Evolutionary conservation across 2,113 vertebrate species (phyloP), one percentile per base, ranked within the genome.

Genomic region (Acanthochromis polyacanthus): DNA sequence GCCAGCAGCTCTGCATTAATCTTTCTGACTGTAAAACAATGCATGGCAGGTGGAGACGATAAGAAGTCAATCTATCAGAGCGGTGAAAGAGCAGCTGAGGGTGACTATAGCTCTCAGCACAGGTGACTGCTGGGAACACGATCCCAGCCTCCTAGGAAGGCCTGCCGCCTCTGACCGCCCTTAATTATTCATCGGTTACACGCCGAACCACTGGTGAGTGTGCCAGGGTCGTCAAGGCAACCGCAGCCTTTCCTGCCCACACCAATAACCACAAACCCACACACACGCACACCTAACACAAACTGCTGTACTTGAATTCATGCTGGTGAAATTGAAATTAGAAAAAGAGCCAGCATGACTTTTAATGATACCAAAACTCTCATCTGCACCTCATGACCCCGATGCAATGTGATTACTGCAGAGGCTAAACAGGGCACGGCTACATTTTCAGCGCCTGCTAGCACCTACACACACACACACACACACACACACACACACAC

Each of bases 121-220:
- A 85, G 78, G 86, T 88, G 83, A 84, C 60, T 60, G 2, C 28
- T 76, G 60, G 78, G 67, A 91, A 89, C 82, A 59, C 52, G 82
- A 89, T 85, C 73, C 81, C 45, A 9, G 66, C 79, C 85, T 78
- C 69, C 30, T 28, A 72, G 75, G 75, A 75, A 71, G 63, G 50
- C 85, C 77, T 68, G 84, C 80, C 72, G 32, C 78, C 75, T 82
- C 81, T 81, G 75, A 85, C 85, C 64, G 3, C 63, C 70, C 81
- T 15, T 43, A 94, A 94, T 95, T 85, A 95, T 94, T 93, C 90
- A 95, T 82, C 46, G 15, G 46, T 68, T 80, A 84, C 84, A 81
- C 68, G 12, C 64, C 19, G 56, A 85, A 89, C 82, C 85, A 11
- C 81, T 62, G 79, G 64, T 62, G 11, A 84, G 77, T 71, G 81